These are phyloP conservation scores for Drosophila oshimai DNA, from an alignment of 1,140 invertebrate genomes.

Conservation along the genomic window DNA sequence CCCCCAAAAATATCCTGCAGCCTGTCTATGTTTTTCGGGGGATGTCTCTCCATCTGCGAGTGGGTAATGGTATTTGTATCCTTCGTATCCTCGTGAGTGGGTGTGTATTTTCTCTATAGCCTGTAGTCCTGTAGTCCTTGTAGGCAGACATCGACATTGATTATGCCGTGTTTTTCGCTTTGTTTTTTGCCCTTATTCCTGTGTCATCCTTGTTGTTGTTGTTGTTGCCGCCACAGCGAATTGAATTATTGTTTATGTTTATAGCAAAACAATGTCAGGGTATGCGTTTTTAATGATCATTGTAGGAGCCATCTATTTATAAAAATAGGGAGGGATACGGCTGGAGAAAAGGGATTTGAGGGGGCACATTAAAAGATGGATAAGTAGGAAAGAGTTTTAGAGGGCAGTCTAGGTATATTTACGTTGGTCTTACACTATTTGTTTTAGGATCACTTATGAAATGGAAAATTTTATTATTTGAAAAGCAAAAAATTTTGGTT, in stretches of 20 bases:
- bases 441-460: no score
- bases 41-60: conserved; percentile 50
- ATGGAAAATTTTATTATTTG: no score
- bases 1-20: conserved; percentile 23
- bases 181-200: conserved; percentile 23
- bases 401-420: neutral
- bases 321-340: conserved; percentile 8
- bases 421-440: neutral
- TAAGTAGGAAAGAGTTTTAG: neutral
- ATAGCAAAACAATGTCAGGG: conserved; percentile 70
- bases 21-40: conserved; percentile 45
- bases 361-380: conserved; percentile 14
- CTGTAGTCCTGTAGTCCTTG: conserved; percentile 8
- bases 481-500: no score
- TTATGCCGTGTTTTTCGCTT: conserved; percentile 68
- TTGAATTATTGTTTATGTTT: conserved; percentile 79
- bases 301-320: conserved; percentile 41
- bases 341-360: neutral
- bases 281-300: conserved; percentile 72
- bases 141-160: conserved; percentile 71
- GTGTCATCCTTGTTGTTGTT: conserved; percentile 14
- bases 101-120: no score
- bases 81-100: conserved; percentile 5
- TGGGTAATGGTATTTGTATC: conserved; percentile 39
- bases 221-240: conserved; percentile 48